Evolutionary conservation across 1,140 invertebrate genomes (phyloP).

Genomic region (Protaetia brevitarsis): DNA sequence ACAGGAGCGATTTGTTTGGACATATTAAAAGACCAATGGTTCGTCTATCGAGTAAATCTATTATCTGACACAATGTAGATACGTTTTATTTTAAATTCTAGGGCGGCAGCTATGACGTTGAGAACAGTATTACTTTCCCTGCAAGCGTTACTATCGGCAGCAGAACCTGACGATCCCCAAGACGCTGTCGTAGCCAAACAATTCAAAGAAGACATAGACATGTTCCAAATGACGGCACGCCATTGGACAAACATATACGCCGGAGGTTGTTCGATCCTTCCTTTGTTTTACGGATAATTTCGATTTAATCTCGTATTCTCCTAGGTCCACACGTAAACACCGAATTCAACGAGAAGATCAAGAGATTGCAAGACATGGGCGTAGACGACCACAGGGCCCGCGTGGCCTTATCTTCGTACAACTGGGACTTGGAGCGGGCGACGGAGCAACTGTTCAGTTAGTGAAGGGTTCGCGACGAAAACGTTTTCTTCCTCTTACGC

Average conservation of each 20-base stretch:
- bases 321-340: conserved; percentile 66
- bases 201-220: conserved; percentile 82
- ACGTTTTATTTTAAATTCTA: conserved; percentile 41
- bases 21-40: conserved; percentile 99
- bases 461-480: conserved; percentile 45
- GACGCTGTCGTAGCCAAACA: conserved; percentile 97
- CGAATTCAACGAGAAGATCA: conserved; percentile 80
- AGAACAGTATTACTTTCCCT: conserved; percentile 91
- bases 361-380: conserved; percentile 82
- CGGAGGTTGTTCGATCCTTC: conserved; percentile 61
- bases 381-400: conserved; percentile 77
- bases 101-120: conserved; percentile 98
- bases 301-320: conserved; percentile 33
- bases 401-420: conserved; percentile 81
- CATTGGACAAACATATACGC: conserved; percentile 97
- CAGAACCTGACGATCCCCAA: conserved; percentile 95
- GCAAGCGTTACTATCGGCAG: conserved; percentile 86
- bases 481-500: not conserved
- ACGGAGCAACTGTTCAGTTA: conserved; percentile 89
- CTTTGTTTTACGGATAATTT: no score
- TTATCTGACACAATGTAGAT: no score
- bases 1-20: conserved; percentile 99
- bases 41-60: not conserved
- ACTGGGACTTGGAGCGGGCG: conserved; percentile 86
- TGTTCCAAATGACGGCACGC: conserved; percentile 85